phyloP scores from a whole-genome alignment of 2,888 invertebrate genomes.

The Tricholauxania praeusta region DNA sequence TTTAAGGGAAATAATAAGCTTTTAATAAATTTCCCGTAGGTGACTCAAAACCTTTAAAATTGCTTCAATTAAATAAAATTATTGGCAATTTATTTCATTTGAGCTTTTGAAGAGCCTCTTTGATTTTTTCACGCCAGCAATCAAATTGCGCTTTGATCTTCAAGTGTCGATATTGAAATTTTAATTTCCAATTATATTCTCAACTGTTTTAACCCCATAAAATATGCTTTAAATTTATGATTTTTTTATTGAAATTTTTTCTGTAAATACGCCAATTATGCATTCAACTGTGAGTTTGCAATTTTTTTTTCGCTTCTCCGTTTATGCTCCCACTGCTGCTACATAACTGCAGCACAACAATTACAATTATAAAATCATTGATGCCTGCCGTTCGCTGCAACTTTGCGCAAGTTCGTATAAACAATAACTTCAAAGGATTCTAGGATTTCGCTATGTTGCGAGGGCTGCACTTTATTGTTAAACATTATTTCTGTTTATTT shows the following conservation, averaged over 20 bases:
- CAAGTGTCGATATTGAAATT: conserved; percentile 29
- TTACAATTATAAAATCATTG: conserved; percentile 64
- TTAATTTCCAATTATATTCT: conserved; percentile 20
- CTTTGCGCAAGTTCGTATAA: conserved; percentile 36
- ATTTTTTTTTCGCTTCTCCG: conserved; percentile 2
- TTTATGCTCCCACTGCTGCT: not conserved
- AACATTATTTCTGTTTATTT: conserved; percentile 1
- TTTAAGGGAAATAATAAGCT: no score
- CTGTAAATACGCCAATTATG: conserved; percentile 34
- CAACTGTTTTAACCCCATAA: conserved; percentile 30
- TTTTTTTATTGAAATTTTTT: not conserved
- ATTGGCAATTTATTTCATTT: no score
- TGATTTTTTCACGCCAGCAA: no score
- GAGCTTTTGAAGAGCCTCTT: no score
- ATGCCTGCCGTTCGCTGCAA: conserved; percentile 49
- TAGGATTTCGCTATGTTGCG: conserved; percentile 15
- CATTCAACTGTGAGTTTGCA: conserved; percentile 30
- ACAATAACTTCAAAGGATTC: conserved; percentile 37
- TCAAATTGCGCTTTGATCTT: conserved; percentile 25
- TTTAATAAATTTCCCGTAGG: no score
- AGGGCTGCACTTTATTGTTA: conserved; percentile 29
- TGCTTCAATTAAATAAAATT: no score
- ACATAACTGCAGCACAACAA: conserved; percentile 51
- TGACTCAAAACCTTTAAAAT: no score
- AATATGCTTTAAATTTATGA: conserved; percentile 24